These are phyloP conservation scores for Anhinga anhinga DNA, from an alignment of 2,113 vertebrate genomes.

Conservation along the genomic window DNA sequence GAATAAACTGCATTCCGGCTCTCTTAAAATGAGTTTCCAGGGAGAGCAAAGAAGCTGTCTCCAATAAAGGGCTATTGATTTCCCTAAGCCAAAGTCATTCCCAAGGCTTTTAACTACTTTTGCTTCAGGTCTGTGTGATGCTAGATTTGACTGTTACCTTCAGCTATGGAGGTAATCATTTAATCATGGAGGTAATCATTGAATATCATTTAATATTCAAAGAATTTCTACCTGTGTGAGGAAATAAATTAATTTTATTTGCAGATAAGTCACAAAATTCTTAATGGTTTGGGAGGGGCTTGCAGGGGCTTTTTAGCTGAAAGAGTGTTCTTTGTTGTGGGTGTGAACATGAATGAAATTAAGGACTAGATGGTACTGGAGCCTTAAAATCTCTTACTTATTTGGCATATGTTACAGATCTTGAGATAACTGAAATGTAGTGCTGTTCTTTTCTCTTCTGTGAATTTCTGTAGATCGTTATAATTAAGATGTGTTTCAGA, in stretches of 20 bases:
- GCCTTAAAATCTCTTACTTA: background rate
- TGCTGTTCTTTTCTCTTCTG: background rate
- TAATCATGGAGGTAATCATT: too few relatives aligned
- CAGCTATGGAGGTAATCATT: background rate
- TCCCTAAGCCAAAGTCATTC: background rate
- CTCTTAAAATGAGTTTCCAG: background rate
- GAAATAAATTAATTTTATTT: background rate
- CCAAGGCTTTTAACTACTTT: background rate
- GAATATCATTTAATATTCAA: too few relatives aligned
- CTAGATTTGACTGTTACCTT: background rate
- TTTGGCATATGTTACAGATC: background rate
- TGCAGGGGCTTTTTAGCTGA: background rate
- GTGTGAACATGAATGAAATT: background rate
- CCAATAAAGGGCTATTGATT: background rate
- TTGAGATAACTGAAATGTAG: background rate
- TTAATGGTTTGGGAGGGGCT: background rate
- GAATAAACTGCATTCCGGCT: background rate
- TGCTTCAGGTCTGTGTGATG: background rate
- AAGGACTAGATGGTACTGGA: background rate
- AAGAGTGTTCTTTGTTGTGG: background rate
- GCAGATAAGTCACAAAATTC: background rate
- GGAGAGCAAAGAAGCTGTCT: background rate
- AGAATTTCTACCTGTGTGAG: background rate
- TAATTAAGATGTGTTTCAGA: slow-evolving; percentile 15
- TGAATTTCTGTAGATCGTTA: background rate